These are phyloP conservation scores for Macaria liturata DNA, from an alignment of 2,888 invertebrate genomes.

Conservation along the genomic window DNA sequence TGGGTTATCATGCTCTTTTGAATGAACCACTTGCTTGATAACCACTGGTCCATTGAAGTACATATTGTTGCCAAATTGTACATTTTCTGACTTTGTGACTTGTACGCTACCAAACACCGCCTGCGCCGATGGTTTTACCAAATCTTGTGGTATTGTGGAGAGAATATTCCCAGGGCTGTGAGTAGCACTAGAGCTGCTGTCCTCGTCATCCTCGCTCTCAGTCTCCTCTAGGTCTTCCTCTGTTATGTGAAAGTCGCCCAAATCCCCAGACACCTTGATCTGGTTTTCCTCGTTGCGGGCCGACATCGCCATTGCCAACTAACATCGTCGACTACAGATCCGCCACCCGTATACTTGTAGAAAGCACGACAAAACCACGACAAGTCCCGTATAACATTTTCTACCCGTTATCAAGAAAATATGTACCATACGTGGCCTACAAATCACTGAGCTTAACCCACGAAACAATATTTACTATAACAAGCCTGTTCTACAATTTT, in stretches of 20 bases:
- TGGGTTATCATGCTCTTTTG: conserved; percentile 62
- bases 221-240: conserved; percentile 44
- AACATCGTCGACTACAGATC: no score
- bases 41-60: conserved; percentile 91
- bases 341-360: no score
- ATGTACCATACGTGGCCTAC: no score
- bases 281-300: conserved; percentile 38
- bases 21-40: conserved; percentile 88
- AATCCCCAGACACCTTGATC: conserved; percentile 60
- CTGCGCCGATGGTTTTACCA: conserved; percentile 46
- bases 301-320: background rate
- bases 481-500: no score
- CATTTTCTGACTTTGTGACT: conserved; percentile 87
- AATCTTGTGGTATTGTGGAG: conserved; percentile 45
- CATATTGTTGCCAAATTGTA: conserved; percentile 90
- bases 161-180: conserved; percentile 35
- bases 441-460: no score
- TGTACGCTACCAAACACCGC: conserved; percentile 83
- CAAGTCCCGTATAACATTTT: no score
- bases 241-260: conserved; percentile 62
- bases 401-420: background rate
- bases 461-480: no score
- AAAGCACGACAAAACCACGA: no score
- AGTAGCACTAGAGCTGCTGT: background rate
- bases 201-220: conserved; percentile 51